Evolutionary conservation across 2,797 vertebrate species (phyloP).

Genomic region (Labroides dimidiatus): DNA sequence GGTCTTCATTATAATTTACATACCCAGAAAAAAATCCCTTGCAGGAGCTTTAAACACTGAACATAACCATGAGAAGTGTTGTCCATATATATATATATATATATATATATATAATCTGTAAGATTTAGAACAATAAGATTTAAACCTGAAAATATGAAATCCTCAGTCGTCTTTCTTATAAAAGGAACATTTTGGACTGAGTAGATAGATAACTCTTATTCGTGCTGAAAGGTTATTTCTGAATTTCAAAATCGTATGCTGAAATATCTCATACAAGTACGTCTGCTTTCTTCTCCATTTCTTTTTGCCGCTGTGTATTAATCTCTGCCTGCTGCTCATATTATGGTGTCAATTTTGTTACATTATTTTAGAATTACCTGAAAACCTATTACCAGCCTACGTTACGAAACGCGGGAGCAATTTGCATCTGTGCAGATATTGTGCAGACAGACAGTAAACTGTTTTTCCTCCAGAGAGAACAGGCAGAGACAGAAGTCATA

Average conservation of each 20-base stretch:
- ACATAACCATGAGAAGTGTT: no score
- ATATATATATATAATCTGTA: no score
- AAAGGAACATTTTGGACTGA: neutral
- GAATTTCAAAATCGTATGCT: neutral
- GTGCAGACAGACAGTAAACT: conserved; percentile 21
- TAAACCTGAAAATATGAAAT: no score
- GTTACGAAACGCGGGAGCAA: conserved; percentile 27
- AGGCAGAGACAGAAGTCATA: conserved; percentile 29
- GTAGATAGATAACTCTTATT: neutral
- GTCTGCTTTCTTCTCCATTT: conserved; percentile 1
- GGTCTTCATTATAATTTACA: no score
- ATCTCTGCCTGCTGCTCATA: conserved; percentile 17
- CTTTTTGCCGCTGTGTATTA: neutral
- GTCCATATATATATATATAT: no score
- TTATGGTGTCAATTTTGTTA: conserved; percentile 8
- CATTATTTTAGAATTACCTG: conserved; percentile 51
- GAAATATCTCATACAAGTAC: conserved; percentile 3
- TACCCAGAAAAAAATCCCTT: no score
- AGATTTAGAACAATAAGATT: no score
- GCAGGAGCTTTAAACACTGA: no score
- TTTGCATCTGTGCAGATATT: conserved; percentile 44
- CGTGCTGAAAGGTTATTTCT: conserved; percentile 1
- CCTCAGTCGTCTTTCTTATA: no score
- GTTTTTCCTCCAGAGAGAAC: conserved; percentile 27
- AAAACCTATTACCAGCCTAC: conserved; percentile 38